Conservation (phyloP, 2,888 invertebrate species). For the Timema podura region DNA sequence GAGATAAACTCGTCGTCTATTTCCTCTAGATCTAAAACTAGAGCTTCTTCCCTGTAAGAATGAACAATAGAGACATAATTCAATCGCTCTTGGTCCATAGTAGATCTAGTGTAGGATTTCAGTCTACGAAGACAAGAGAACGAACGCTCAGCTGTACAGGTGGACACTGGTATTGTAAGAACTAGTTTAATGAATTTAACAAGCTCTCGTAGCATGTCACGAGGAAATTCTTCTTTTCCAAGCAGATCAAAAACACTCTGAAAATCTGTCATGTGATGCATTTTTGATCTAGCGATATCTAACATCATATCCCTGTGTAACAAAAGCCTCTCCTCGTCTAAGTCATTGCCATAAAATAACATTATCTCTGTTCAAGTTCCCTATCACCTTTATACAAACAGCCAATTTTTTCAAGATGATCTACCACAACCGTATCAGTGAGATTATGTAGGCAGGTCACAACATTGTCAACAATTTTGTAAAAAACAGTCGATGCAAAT, state of each 20-base stretch:
- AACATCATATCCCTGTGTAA: no score
- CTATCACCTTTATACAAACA: background rate
- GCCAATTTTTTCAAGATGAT: background rate
- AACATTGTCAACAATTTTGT: background rate
- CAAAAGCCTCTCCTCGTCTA: no score
- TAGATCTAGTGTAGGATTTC: background rate
- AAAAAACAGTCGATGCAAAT: background rate
- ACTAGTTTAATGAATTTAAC: no score
- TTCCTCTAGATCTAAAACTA: background rate
- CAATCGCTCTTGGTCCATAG: background rate
- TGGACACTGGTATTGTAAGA: constrained; percentile 3
- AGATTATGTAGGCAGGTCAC: background rate
- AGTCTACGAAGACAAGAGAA: background rate
- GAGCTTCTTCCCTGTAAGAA: background rate
- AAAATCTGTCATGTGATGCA: no score
- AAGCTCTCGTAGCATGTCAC: no score
- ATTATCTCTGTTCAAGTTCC: background rate
- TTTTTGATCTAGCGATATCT: no score
- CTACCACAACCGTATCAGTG: background rate
- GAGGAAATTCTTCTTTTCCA: no score
- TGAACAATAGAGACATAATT: no score
- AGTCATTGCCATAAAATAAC: no score
- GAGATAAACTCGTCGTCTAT: background rate
- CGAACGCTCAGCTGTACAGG: background rate
- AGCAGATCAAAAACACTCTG: no score